These are phyloP conservation scores for Brachionus koreanus DNA, from an alignment of 1,140 invertebrate genomes.

Conservation along the genomic window DNA sequence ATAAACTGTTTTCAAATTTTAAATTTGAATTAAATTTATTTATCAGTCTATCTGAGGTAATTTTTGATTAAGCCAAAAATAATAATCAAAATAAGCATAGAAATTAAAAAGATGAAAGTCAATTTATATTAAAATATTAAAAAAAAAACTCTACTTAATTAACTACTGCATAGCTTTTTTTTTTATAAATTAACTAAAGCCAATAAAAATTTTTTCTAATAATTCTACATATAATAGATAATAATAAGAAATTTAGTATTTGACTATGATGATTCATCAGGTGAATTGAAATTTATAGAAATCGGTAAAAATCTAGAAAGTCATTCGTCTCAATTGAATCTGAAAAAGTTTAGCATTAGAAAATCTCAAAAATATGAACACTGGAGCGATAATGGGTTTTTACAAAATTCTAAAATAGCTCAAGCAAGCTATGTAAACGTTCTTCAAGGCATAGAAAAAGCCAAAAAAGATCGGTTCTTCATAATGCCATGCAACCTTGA, in stretches of 20 bases:
- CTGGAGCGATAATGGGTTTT: slow-evolving; percentile 17
- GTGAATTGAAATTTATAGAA: background rate
- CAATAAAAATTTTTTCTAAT: background rate
- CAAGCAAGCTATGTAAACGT: slow-evolving; percentile 17
- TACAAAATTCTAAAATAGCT: slow-evolving; percentile 18
- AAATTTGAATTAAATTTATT: too few relatives aligned
- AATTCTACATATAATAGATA: background rate
- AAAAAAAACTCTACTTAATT: too few relatives aligned
- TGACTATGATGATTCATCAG: background rate
- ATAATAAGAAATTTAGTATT: slow-evolving; percentile 20
- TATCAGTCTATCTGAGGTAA: too few relatives aligned
- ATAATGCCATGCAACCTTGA: slow-evolving; percentile 43
- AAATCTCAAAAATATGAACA: background rate
- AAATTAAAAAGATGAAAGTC: too few relatives aligned
- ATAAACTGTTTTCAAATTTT: too few relatives aligned
- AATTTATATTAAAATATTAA: too few relatives aligned
- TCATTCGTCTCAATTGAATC: slow-evolving; percentile 25
- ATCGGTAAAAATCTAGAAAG: slow-evolving; percentile 11
- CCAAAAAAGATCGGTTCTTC: slow-evolving; percentile 20
- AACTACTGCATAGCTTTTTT: too few relatives aligned
- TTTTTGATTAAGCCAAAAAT: too few relatives aligned
- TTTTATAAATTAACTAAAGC: too few relatives aligned
- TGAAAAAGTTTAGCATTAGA: background rate
- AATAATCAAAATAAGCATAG: too few relatives aligned
- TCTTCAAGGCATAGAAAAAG: slow-evolving; percentile 42